phyloP scores from a whole-genome alignment of 2,113 vertebrate species.

The Hirundichthys speculiger region DNA sequence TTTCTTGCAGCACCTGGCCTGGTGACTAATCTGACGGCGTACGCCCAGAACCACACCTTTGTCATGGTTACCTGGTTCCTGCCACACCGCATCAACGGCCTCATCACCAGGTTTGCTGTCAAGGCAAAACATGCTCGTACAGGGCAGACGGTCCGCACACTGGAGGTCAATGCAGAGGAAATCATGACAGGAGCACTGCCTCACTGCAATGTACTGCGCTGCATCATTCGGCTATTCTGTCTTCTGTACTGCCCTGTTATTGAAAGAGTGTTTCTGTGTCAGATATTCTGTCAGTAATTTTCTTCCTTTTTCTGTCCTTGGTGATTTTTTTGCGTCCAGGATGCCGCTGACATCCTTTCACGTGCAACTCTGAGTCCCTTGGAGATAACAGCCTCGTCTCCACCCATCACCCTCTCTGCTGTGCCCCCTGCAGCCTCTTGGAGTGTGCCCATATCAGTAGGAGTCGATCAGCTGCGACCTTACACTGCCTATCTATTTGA shows the following conservation, averaged over 20 bases:
- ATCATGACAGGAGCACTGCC: constrained; percentile 90
- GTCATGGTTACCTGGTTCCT: constrained; percentile 94
- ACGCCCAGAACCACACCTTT: constrained; percentile 88
- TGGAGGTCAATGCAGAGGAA: constrained; percentile 90
- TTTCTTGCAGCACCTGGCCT: constrained; percentile 89
- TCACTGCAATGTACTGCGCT: constrained; percentile 88
- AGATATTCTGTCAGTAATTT: not conserved
- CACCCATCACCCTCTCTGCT: constrained; percentile 68
- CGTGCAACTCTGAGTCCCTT: constrained; percentile 90
- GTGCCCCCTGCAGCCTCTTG: constrained; percentile 86
- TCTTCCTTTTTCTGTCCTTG: not conserved
- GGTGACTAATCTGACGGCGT: constrained; percentile 93
- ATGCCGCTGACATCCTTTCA: constrained; percentile 92
- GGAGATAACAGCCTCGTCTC: constrained; percentile 77
- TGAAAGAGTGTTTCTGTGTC: not conserved
- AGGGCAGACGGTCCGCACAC: constrained; percentile 84
- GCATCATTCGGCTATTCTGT: constrained; percentile 25
- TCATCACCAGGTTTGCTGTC: constrained; percentile 94
- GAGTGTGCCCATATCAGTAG: constrained; percentile 90
- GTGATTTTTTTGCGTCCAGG: constrained; percentile 73
- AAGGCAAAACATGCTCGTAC: constrained; percentile 93
- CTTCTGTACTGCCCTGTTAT: not conserved
- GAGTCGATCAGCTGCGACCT: constrained; percentile 87
- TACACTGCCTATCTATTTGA: constrained; percentile 96
- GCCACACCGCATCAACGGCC: constrained; percentile 93